A percentile compares a stretch with the other conserved stretches of the same genome.
These are phyloP conservation scores for Battus philenor DNA, from an alignment of 1,140 invertebrate species.

Conservation along the genomic window DNA sequence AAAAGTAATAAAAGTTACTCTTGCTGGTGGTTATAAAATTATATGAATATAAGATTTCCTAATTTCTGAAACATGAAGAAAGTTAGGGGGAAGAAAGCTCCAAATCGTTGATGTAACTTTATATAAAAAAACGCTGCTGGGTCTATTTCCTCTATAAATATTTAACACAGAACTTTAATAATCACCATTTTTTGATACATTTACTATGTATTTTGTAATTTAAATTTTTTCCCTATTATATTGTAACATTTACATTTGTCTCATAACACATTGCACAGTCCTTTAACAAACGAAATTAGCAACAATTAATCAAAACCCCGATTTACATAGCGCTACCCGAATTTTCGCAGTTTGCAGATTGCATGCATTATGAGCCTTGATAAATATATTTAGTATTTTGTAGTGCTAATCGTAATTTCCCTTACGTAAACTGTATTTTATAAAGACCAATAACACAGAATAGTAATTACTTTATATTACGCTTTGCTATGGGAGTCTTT, in stretches of 20 bases:
- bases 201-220: too few species aligned
- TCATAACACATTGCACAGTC: background rate
- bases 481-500: too few species aligned
- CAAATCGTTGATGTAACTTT: background rate
- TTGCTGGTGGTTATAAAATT: too few species aligned
- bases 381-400: constrained; percentile 4
- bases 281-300: constrained; percentile 9
- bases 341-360: constrained; percentile 8
- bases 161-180: background rate
- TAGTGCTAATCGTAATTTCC: constrained; percentile 1
- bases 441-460: background rate
- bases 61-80: too few species aligned
- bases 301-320: constrained; percentile 10
- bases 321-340: constrained; percentile 6
- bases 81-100: too few species aligned
- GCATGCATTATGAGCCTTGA: constrained; percentile 4
- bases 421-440: background rate
- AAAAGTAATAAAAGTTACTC: background rate
- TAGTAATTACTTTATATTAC: too few species aligned
- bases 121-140: background rate
- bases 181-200: background rate
- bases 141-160: background rate
- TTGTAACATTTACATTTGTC: too few species aligned
- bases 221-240: too few species aligned
- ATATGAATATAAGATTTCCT: too few species aligned